Evolutionary conservation across 2,888 invertebrate genomes (phyloP).

Genomic region (Philereme vetulata): DNA sequence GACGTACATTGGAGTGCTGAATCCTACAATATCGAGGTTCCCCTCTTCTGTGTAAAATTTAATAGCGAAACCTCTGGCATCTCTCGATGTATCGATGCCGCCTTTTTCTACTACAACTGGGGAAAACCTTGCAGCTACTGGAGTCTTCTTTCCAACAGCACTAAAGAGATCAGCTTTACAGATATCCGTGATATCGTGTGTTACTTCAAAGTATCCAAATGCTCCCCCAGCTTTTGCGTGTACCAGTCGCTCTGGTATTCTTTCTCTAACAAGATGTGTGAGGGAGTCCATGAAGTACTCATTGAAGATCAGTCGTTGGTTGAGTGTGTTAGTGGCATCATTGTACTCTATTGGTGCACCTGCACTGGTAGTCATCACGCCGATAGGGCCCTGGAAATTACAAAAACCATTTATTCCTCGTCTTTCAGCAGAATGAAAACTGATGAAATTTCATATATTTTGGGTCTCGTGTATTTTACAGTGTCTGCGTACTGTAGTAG

Average conservation of each 20-base stretch:
- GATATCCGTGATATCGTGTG: constrained; percentile 90
- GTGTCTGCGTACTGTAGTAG: too few relatives aligned
- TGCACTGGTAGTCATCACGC: constrained; percentile 87
- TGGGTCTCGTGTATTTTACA: too few relatives aligned
- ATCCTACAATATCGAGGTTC: constrained; percentile 94
- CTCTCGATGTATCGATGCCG: constrained; percentile 92
- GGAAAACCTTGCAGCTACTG: constrained; percentile 90
- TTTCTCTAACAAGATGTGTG: constrained; percentile 91
- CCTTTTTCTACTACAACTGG: constrained; percentile 93
- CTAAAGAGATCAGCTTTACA: constrained; percentile 90
- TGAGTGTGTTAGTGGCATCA: constrained; percentile 87
- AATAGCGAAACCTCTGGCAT: constrained; percentile 94
- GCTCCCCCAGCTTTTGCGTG: constrained; percentile 97
- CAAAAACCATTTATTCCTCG: background rate
- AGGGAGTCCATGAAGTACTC: constrained; percentile 88
- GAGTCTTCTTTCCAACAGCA: constrained; percentile 89
- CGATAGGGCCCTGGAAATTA: constrained; percentile 71
- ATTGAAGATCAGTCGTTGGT: constrained; percentile 91
- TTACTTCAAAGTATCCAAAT: constrained; percentile 92
- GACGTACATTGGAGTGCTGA: constrained; percentile 94
- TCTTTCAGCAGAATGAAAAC: background rate
- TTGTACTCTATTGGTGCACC: constrained; percentile 91
- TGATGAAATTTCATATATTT: background rate
- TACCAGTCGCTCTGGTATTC: constrained; percentile 95
- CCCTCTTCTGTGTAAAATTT: constrained; percentile 96